Percentiles rank a stretch among this genome's conserved stretches.
Conservation (phyloP, 2,113 vertebrate species). For the Cheilinus undulatus region DNA sequence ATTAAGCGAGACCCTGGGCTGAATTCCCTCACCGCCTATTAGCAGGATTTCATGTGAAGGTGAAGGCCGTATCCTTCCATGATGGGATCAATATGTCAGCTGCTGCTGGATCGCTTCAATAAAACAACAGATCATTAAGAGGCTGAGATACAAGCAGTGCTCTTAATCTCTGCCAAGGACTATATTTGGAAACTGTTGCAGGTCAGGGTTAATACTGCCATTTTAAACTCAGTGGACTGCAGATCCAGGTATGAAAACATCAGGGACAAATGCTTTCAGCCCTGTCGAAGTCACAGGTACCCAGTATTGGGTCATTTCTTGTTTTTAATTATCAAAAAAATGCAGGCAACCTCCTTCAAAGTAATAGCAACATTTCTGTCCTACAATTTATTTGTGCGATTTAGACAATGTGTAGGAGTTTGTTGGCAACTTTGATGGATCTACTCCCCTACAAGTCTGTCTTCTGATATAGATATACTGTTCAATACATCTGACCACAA, state of each 20-base stretch:
- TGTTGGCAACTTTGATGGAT: no score
- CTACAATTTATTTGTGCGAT: no score
- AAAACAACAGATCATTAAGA: slow-evolving; percentile 19
- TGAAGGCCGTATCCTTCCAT: slow-evolving; percentile 41
- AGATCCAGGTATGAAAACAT: background rate
- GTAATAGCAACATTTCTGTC: no score
- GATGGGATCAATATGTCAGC: slow-evolving; percentile 35
- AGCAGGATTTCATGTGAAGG: slow-evolving; percentile 39
- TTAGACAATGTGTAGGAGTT: no score
- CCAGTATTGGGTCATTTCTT: no score
- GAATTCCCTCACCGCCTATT: slow-evolving; percentile 42
- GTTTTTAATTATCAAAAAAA: no score
- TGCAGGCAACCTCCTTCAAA: no score
- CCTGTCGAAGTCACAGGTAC: no score
- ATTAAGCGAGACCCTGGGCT: slow-evolving; percentile 33
- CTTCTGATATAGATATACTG: no score
- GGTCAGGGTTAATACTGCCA: background rate
- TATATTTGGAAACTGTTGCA: background rate
- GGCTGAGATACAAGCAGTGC: background rate
- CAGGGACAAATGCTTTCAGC: no score
- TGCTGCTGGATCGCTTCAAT: slow-evolving; percentile 9
- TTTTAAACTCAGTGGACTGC: background rate
- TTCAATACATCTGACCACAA: no score
- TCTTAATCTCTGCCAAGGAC: background rate
- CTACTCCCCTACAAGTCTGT: no score